Base-by-base conservation (phyloP, 2,797 vertebrate genomes). In the Phoeniculus purpureus region DNA sequence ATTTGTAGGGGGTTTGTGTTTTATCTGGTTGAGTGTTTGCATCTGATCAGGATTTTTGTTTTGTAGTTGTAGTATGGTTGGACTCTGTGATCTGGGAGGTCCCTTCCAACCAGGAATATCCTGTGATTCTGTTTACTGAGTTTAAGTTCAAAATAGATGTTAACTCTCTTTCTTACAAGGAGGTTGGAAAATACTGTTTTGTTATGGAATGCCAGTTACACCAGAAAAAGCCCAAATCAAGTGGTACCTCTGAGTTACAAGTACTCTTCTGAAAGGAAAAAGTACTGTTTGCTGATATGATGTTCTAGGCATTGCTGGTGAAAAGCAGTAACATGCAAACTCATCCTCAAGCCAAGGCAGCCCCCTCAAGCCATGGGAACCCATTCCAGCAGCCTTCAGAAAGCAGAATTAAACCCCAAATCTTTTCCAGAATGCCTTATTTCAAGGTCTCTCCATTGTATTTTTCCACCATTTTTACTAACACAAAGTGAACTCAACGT, bases 131-230 rank as follows among this genome's bases (percentile, higher is more conserved):
- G 43, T n/a, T 43, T 48, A 26, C 19, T 3, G 0, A 6, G 31
- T 37, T 52, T 7, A 13, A 75, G 60, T 3, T 11, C 75, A 50
- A 47, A 88, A 7, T 3, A 61, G 21, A 10, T 15, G 19, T 9
- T 15, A 34, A 3, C 0, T 1, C 3, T 25, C 15, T 52, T 62
- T 10, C 5, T 4, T 29, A 8, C 14, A 20, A 4, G n/a, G 31
- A 71, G 16, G 16, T 0, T 58, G 37, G n/a, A 56, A 90, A 76
- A 54, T 1, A 6, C 4, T 14, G 6, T 21, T 43, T 37, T 60
- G 31, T 47, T 58, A 47, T 3, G 6, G 50, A 59, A 74, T 61
- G 48, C 27, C 1, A 62, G 23, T 54, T 25, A 16, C 18, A 26
- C 10, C 26, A 9, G 2, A 11, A 66, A 50, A 26, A 31, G 3